These are phyloP conservation scores for Paedocypris sp. DNA, from an alignment of 2,113 vertebrate genomes.

Conservation along the genomic window DNA sequence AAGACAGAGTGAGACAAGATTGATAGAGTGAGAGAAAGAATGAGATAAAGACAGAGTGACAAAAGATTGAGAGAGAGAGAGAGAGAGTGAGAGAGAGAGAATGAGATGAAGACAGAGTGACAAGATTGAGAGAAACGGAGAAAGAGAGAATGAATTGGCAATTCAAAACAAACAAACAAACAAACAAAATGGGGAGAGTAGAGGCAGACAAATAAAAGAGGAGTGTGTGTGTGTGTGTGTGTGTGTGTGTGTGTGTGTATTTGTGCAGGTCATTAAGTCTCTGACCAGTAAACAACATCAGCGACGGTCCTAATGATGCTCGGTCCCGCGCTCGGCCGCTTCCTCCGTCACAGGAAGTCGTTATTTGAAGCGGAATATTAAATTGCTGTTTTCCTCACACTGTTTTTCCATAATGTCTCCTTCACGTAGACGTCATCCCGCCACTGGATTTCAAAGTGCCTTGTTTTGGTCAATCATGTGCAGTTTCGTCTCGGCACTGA, in stretches of 20 bases:
- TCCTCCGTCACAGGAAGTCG: constrained; percentile 35
- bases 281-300: constrained; percentile 18
- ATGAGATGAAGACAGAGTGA: too few species aligned
- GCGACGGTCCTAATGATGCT: constrained; percentile 30
- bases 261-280: constrained; percentile 33
- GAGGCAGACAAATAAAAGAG: not conserved
- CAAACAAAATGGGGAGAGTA: not conserved
- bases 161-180: not conserved
- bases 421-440: too few species aligned
- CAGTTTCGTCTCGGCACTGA: too few species aligned
- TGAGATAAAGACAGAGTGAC: too few species aligned
- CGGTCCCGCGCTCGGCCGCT: constrained; percentile 29
- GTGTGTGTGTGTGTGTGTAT: constrained; percentile 33
- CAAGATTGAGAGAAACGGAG: too few species aligned
- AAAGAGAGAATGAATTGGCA: not conserved
- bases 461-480: too few species aligned
- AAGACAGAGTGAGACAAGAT: too few species aligned
- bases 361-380: constrained; percentile 32
- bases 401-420: constrained; percentile 16
- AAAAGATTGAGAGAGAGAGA: too few species aligned
- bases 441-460: too few species aligned
- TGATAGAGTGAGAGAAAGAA: too few species aligned
- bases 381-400: constrained; percentile 25
- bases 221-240: constrained; percentile 27
- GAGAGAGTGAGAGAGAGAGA: too few species aligned